A percentile compares a stretch with the other conserved stretches of the same genome.
These are phyloP conservation scores for Caenorhabditis sp. DNA, from an alignment of 2,888 invertebrate species.

Conservation along the genomic window DNA sequence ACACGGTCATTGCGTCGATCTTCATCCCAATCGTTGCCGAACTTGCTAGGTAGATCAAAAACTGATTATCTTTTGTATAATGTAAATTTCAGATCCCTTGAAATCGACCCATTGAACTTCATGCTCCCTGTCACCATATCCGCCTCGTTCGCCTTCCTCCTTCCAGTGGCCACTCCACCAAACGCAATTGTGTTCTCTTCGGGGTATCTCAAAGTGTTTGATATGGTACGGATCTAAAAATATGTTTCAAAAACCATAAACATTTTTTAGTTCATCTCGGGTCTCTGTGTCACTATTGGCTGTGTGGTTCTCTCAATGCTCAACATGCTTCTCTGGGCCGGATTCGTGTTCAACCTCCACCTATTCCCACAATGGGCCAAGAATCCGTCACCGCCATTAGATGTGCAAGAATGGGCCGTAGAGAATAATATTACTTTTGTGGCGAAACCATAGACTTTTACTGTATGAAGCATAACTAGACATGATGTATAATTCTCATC, in stretches of 20 bases:
- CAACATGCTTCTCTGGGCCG: conserved; percentile 70
- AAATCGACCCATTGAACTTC: conserved; percentile 83
- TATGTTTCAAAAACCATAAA: not conserved
- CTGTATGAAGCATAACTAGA: not conserved
- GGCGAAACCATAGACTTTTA: conserved; percentile 15
- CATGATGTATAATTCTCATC: conserved; percentile 12
- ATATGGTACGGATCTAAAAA: conserved; percentile 67
- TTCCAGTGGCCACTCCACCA: conserved; percentile 93
- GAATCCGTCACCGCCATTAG: conserved; percentile 50
- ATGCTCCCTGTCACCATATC: conserved; percentile 84
- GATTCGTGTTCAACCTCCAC: conserved; percentile 69
- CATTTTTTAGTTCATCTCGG: conserved; percentile 66
- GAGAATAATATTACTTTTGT: conserved; percentile 58
- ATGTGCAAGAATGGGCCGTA: conserved; percentile 49
- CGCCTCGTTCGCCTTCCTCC: conserved; percentile 84
- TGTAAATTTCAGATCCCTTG: conserved; percentile 61
- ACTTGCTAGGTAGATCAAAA: conserved; percentile 65
- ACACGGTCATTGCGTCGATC: conserved; percentile 91
- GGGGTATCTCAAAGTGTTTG: conserved; percentile 72
- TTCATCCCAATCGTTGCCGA: conserved; percentile 88
- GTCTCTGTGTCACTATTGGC: conserved; percentile 71
- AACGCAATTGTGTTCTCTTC: conserved; percentile 87
- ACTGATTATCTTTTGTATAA: not conserved
- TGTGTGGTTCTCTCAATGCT: conserved; percentile 67
- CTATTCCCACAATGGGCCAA: conserved; percentile 74